Evolutionary conservation across 2,797 vertebrate species (phyloP), one percentile per base, ranked within the genome.

Genomic region (Cryptoprocta ferox): DNA sequence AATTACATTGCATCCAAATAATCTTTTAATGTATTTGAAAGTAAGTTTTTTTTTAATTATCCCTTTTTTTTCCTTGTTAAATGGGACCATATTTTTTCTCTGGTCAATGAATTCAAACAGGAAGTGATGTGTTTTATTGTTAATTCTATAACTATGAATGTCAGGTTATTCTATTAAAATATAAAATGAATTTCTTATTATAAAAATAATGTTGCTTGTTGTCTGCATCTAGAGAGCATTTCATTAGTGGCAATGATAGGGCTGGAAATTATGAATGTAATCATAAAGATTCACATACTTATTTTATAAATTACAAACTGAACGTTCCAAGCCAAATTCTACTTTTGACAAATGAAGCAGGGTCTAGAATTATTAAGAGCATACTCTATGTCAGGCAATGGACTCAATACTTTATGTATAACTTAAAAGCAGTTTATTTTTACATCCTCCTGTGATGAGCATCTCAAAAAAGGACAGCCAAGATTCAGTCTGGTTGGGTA

Each of bases 21-120:
- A 18, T 91, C 37, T 87, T 78, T 92, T 61, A 92, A 15, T 71
- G 30, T 83, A 85, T 91, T 90, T 80, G 39, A 95, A 97, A 97
- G 83, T 94, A 45, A 81, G 0, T 53, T 53, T 2, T 35, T 37
- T 37, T 80, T 81, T 78, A 32, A 89, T 81, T 73, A 63, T 30
- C 16, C 63, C 16, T 89, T 83, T 84, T 84, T 70, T 42, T n/a
- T 11, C 3, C 6, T 95, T 92, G 15, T 61, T 97, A 95, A 96
- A 92, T 91, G 61, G 30, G 48, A 93, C 15, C 87, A 80, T 82
- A 83, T 95, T 96, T 97, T 91, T 95, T 26, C 56, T 94, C 28
- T 85, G 11, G 45, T 89, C 86, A 53, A 86, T 87, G 48, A 94
- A 89, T 95, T 96, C 39, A 42, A 88, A 80, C 32, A 93, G 39